Base-by-base conservation (phyloP, 23 tunicate genomes). In the Ascidia mentula region DNA sequence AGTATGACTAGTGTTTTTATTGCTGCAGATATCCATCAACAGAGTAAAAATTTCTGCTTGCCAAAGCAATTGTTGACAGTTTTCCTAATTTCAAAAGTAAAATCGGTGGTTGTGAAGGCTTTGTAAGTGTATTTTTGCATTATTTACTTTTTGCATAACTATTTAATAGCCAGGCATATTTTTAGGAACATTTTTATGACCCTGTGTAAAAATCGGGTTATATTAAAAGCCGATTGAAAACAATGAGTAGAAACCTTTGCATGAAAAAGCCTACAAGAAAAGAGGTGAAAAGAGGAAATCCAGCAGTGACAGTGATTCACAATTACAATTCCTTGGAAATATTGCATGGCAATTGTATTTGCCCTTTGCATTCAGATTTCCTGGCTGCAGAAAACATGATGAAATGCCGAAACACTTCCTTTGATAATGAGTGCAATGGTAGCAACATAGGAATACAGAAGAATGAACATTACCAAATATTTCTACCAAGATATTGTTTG, bases 251-350 rank as follows among this genome's bases (percentile, higher is more conserved):
- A 69, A 69, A 31, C 72, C 72, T 26, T 26, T 69, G 34, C 9
- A 69, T 31, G 72, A 69, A 69, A 69, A 69, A 20, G 72, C 72
- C 15, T 12, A 69, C 72, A 69, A 69, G n/a, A 69, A 69, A 31
- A 69, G 72, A 20, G 72, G 72, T 26, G n/a, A 26, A 69, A 69
- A 69, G 72, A 28, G 72, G n/a, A 69, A 42, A 15, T 42, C 53
- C 53, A 42, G 53, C 15, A 32, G 53, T 42, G 53, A 42, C 53
- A 42, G 53, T 42, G 12, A n/a, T n/a, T n/a, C n/a, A n/a, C n/a
- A n/a, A n/a, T n/a, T n/a, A n/a, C n/a, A n/a, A n/a, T n/a, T n/a
- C n/a, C n/a, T n/a, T n/a, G n/a, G n/a, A n/a, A n/a, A n/a, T n/a
- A n/a, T n/a, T n/a, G n/a, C n/a, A n/a, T n/a, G n/a, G n/a, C n/a